Evolutionary conservation across 2,888 invertebrate species (phyloP).

Genomic region (Tupiocoris notatus): DNA sequence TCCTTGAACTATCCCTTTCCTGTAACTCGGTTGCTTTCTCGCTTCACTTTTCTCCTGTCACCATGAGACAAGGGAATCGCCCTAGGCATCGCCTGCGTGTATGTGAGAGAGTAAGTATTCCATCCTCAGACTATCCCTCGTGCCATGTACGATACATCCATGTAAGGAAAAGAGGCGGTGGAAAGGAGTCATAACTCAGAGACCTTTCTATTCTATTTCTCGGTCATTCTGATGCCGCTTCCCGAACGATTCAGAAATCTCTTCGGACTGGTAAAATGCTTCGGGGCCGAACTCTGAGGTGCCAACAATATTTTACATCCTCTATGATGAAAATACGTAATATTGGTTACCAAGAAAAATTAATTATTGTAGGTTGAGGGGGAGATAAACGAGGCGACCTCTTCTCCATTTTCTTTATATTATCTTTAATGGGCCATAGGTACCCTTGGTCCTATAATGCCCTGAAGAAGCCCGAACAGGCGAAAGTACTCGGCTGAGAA

Average conservation of each 20-base stretch:
- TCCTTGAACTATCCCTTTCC: too few relatives aligned
- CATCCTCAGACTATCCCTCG: neutral
- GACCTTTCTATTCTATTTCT: neutral
- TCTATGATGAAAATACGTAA: too few relatives aligned
- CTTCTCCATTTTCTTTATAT: too few relatives aligned
- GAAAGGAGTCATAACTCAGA: neutral
- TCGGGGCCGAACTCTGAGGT: neutral
- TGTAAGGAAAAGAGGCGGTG: neutral
- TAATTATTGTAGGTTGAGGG: too few relatives aligned
- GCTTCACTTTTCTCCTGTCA: neutral
- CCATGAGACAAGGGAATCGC: neutral
- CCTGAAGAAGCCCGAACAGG: too few relatives aligned
- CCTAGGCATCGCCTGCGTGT: too few relatives aligned
- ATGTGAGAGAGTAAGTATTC: neutral
- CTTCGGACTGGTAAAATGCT: neutral
- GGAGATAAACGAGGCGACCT: too few relatives aligned
- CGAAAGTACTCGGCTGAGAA: too few relatives aligned
- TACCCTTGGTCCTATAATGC: too few relatives aligned
- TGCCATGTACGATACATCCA: neutral
- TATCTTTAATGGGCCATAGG: too few relatives aligned
- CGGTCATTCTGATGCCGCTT: neutral
- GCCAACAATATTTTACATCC: too few relatives aligned
- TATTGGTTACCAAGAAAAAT: too few relatives aligned
- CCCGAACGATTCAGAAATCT: neutral
- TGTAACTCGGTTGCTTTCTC: neutral